Percentiles rank a stretch among this genome's conserved stretches.
Conservation (phyloP, 2,113 vertebrate genomes). For the Panurus biarmicus region DNA sequence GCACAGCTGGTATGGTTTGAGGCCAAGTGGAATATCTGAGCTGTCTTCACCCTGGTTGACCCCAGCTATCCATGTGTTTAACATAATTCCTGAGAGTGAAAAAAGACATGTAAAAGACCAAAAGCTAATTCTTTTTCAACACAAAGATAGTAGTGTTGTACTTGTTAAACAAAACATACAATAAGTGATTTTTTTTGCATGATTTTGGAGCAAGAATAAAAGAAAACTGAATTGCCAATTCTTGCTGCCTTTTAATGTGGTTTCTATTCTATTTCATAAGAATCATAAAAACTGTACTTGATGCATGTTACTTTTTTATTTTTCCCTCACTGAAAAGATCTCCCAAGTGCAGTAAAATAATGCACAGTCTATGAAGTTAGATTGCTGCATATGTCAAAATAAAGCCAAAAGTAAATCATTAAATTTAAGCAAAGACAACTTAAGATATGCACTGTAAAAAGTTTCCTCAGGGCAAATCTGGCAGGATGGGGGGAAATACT, state of each 20-base stretch:
- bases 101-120: background rate
- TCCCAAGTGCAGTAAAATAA: background rate
- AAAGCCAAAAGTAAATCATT: background rate
- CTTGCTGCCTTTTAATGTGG: background rate
- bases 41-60: constrained; percentile 42
- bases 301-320: background rate
- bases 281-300: background rate
- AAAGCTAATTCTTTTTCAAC: background rate
- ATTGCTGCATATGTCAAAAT: background rate
- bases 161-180: background rate
- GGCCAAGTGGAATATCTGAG: constrained; percentile 28
- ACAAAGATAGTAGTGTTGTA: background rate
- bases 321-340: background rate
- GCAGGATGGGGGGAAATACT: background rate
- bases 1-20: constrained; percentile 18
- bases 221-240: background rate
- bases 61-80: background rate
- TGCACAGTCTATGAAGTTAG: background rate
- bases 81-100: background rate
- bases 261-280: background rate
- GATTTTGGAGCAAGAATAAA: background rate
- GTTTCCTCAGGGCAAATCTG: background rate
- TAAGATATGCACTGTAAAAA: background rate
- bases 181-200: background rate
- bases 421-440: background rate